Conservation (phyloP, 2,797 vertebrate genomes). For the Halcyon leucocephala region DNA sequence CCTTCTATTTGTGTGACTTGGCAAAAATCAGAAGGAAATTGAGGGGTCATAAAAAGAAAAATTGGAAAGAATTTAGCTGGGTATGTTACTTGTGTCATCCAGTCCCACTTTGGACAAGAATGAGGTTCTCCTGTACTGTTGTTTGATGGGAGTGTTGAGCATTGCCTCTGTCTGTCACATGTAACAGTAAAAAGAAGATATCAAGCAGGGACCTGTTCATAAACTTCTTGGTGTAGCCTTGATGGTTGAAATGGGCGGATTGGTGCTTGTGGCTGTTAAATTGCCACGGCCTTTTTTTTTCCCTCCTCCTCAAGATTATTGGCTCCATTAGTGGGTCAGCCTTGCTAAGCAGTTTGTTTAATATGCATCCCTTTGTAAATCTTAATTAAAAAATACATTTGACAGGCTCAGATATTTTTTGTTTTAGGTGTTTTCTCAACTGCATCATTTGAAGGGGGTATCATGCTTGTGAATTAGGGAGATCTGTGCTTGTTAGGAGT, state of each 20-base stretch:
- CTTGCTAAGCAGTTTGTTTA: background rate
- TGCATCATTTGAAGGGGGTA: background rate
- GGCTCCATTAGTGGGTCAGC: background rate
- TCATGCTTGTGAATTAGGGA: background rate
- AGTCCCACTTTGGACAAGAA: background rate
- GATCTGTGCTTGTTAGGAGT: background rate
- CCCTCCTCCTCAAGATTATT: too few relatives aligned
- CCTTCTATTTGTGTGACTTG: background rate
- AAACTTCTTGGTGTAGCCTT: background rate
- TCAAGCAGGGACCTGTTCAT: background rate
- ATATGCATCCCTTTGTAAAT: background rate
- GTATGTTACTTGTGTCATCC: background rate
- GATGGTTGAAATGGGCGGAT: background rate
- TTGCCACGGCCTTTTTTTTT: too few relatives aligned
- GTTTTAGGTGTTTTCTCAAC: background rate
- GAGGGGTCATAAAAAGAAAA: background rate
- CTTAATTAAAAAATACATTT: background rate
- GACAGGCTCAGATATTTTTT: background rate
- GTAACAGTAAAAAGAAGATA: background rate
- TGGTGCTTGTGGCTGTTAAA: background rate
- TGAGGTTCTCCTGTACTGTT: background rate
- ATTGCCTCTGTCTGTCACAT: background rate
- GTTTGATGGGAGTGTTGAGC: accelerated
- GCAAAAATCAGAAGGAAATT: background rate
- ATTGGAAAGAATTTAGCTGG: background rate